A percentile compares a stretch with the other conserved stretches of the same genome.
These are phyloP conservation scores for Drosophila prolongata DNA, from an alignment of 2,888 invertebrate genomes.

Conservation along the genomic window DNA sequence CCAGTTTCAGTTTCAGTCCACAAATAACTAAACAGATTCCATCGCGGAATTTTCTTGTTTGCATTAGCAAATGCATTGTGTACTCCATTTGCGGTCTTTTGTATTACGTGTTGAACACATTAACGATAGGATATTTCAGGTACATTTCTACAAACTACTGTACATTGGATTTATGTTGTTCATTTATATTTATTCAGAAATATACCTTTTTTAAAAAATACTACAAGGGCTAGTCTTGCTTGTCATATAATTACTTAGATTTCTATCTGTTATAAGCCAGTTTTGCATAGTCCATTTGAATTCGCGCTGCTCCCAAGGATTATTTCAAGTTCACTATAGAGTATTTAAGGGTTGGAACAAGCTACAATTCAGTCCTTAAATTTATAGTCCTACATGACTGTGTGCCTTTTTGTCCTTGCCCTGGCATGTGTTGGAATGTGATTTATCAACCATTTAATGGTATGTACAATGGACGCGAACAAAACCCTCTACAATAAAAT, in stretches of 20 bases:
- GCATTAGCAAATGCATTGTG: conserved; percentile 44
- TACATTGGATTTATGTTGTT: not conserved
- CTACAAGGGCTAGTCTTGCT: no score
- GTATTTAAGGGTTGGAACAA: conserved; percentile 14
- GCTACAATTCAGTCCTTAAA: conserved; percentile 16
- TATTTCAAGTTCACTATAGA: conserved; percentile 18
- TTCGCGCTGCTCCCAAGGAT: not conserved
- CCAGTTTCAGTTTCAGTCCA: conserved; percentile 12
- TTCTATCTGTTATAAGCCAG: no score
- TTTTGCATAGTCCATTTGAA: not conserved
- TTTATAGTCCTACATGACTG: conserved; percentile 35
- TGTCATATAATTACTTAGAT: no score
- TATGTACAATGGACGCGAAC: conserved; percentile 20
- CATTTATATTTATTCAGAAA: not conserved
- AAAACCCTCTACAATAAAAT: conserved; percentile 12
- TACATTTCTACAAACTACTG: conserved; percentile 7
- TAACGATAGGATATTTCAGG: conserved; percentile 5
- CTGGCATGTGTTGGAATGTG: conserved; percentile 17
- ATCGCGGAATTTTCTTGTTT: conserved; percentile 29
- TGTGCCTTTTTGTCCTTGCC: conserved; percentile 28
- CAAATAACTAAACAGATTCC: conserved; percentile 23
- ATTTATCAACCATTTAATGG: conserved; percentile 36
- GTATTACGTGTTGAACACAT: conserved; percentile 14
- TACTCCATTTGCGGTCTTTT: conserved; percentile 6
- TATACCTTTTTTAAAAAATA: not conserved